Evolutionary conservation across 2,113 vertebrate genomes (phyloP).

Genomic region (Toxostoma redivivum): DNA sequence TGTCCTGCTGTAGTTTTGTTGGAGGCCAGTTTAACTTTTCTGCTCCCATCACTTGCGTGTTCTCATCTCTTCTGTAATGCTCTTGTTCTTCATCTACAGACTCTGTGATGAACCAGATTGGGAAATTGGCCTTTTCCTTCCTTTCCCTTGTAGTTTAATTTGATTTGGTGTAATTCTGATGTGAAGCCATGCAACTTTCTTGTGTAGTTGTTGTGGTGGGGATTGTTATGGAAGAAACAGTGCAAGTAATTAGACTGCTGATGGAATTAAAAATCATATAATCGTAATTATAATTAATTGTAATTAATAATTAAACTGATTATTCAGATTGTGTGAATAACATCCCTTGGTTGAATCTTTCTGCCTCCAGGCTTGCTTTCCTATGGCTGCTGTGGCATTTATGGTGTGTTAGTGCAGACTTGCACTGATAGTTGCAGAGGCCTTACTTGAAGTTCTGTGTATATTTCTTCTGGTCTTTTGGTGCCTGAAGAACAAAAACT

Average conservation of each 20-base stretch:
- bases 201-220: neutral
- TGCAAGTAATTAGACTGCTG: neutral
- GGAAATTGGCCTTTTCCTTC: neutral
- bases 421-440: neutral
- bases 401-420: neutral
- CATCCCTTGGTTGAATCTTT: neutral
- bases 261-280: neutral
- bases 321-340: neutral
- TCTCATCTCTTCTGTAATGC: neutral
- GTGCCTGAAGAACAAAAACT: neutral
- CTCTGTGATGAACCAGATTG: neutral
- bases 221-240: neutral
- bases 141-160: neutral
- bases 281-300: too few relatives aligned
- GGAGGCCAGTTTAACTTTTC: neutral
- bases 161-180: neutral
- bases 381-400: neutral
- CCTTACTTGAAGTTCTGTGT: neutral
- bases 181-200: neutral
- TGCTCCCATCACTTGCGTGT: fast-evolving
- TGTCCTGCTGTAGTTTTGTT: neutral
- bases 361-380: neutral
- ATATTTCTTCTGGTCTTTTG: neutral
- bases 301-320: neutral
- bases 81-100: neutral